Conservation (phyloP, 2,888 invertebrate genomes). For the Morpho achilles region DNA sequence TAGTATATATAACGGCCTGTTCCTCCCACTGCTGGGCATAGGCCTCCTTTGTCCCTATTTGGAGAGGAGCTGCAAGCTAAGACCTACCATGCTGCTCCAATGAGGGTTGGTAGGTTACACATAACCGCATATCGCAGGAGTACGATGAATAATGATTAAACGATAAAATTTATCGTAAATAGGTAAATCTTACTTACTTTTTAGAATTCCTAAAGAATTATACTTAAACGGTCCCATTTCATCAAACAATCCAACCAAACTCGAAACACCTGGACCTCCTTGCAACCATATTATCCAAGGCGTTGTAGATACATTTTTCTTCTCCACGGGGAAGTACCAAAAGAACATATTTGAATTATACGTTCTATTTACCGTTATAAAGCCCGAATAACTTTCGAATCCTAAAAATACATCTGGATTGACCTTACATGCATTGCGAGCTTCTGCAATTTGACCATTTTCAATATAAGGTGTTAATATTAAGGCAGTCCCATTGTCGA, state of each 20-base stretch:
- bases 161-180: no score
- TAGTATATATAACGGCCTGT: no score
- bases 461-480: conserved; percentile 60
- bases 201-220: conserved; percentile 11
- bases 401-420: conserved; percentile 50
- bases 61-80: no score
- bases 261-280: conserved; percentile 91
- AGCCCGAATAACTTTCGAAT: conserved; percentile 73
- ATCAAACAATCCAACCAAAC: conserved; percentile 66
- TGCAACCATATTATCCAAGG: conserved; percentile 94
- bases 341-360: conserved; percentile 89
- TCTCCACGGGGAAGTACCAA: conserved; percentile 86
- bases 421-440: conserved; percentile 49
- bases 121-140: no score
- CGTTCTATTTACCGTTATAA: conserved; percentile 85
- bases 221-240: conserved; percentile 61
- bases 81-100: no score
- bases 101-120: no score
- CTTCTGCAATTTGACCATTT: conserved; percentile 52
- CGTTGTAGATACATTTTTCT: conserved; percentile 54
- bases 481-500: conserved; percentile 32
- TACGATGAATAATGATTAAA: no score
- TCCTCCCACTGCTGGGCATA: no score
- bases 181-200: conserved; percentile 10
- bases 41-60: no score